Base-by-base conservation (phyloP, 1,140 invertebrate genomes). In the Drosophila jambulina region DNA sequence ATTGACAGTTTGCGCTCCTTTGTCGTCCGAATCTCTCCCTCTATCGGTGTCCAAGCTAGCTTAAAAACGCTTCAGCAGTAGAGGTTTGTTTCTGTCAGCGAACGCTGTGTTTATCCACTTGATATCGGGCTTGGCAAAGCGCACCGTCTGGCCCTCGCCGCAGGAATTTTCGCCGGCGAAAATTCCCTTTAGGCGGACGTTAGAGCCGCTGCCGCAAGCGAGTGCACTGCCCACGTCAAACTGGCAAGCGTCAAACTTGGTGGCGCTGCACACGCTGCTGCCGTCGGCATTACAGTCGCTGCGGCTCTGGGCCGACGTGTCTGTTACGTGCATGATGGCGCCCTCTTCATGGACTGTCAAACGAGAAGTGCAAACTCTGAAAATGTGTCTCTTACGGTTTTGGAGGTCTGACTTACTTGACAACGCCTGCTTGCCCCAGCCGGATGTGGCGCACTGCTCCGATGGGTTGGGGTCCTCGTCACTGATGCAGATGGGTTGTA, bases 361-460 rank as follows among this genome's bases (percentile, higher is more conserved):
- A 29, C n/a, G 8, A 13, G 46, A 51, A 25, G 34, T 17, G 12
- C 9, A 13, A 46, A 36, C 42, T 68, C 48, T 3, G 17, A n/a
- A n/a, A 17, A 25, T 15, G 10, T 4, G 15, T 21, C 21, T 13
- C 5, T 19, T 32, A n/a, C n/a, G 17, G 49, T 19, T 4, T 17
- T 5, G 21, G 0, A 9, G 58, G 17, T 49, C 15, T 6, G 9
- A 32, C 94, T 94, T 94, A 97, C 97, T 94, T 95, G 96, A 95
- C 19, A 97, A 91, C 25, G 96, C 95, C 69, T 95, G 94, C 91
- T 97, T 97, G 60, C 96, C 97, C 96, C 96, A 97, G 54, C 97
- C 96, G 51, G 96, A 97, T 6, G 96, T 95, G 6, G 97, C 95
- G 78, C 97, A 97, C 45, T 95, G 94, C 46, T 95, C 95, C 27